phyloP scores from a whole-genome alignment of 2,113 vertebrate genomes.

The Hypocryptadius cinnamomeus region DNA sequence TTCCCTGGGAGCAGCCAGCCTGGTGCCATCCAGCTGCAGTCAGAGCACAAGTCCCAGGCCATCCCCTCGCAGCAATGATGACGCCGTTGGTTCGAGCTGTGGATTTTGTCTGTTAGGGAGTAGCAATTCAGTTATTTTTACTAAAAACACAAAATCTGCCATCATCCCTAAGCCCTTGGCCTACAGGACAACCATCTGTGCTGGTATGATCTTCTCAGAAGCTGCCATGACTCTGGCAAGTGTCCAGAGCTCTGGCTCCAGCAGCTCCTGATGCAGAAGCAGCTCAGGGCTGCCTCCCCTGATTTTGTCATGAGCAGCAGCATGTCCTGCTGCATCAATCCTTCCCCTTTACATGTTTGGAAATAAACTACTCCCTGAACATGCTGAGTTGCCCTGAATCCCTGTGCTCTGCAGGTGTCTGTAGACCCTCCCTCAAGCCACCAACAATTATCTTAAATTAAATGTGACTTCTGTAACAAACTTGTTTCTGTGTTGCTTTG shows the following conservation, averaged over 20 bases:
- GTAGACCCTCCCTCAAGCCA: neutral
- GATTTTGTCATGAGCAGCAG: neutral
- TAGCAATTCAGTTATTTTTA: slow-evolving; percentile 9
- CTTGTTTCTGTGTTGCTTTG: neutral
- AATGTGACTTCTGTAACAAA: neutral
- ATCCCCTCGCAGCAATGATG: rapidly evolving
- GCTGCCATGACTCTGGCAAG: slow-evolving; percentile 1
- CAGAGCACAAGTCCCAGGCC: neutral
- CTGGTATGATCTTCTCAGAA: neutral
- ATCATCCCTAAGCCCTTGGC: neutral
- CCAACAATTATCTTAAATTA: neutral
- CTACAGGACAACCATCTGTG: slow-evolving; percentile 22
- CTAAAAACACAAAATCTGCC: slow-evolving; percentile 12
- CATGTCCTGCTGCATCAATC: neutral
- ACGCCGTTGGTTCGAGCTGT: rapidly evolving
- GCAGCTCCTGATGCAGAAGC: neutral
- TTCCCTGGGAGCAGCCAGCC: neutral
- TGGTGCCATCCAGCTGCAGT: neutral
- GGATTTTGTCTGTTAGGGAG: neutral
- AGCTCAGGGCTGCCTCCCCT: neutral
- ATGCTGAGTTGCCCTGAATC: neutral
- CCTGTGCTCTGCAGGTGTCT: neutral
- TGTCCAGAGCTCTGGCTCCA: neutral
- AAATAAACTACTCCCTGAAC: neutral
- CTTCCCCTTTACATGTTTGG: neutral